phyloP scores from a whole-genome alignment of 2,888 invertebrate species.

The Sinodicranocentrus sp. region DNA sequence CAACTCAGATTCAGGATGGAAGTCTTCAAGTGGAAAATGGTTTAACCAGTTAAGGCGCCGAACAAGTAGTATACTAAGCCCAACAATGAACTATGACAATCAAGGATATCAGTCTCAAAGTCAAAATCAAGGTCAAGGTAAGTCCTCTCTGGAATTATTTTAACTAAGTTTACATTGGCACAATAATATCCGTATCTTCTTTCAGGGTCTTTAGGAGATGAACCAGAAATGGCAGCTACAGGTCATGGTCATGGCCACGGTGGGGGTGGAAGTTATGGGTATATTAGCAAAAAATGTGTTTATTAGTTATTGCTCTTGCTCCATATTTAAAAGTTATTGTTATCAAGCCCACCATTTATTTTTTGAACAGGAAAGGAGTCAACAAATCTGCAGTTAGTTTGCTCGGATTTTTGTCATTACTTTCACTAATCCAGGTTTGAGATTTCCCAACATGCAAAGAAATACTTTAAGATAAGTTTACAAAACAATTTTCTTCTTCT shows the following conservation, averaged over 20 bases:
- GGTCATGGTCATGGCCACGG: no score
- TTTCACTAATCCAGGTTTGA: conserved; percentile 74
- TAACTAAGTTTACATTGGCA: no score
- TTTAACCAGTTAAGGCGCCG: conserved; percentile 40
- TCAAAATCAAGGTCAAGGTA: background rate
- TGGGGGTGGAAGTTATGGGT: conserved; percentile 12
- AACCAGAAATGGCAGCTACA: conserved; percentile 52
- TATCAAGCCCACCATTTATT: no score
- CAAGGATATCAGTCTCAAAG: background rate
- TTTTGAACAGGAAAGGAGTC: conserved; percentile 50
- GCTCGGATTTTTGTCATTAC: conserved; percentile 73
- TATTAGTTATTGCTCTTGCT: no score
- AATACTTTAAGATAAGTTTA: background rate
- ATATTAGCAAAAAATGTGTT: no score
- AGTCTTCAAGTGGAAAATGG: conserved; percentile 46
- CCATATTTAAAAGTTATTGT: no score
- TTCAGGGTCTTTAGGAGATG: no score
- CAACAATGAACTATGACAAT: conserved; percentile 14
- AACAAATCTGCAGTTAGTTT: conserved; percentile 75
- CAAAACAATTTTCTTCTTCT: background rate
- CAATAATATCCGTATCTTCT: no score
- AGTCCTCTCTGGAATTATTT: no score
- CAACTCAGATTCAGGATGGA: background rate
- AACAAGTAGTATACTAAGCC: conserved; percentile 43
- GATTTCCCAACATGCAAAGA: background rate